Percentiles rank a stretch among this genome's conserved stretches.
These are phyloP conservation scores for Melieria picta DNA, from an alignment of 2,888 invertebrate genomes.

Conservation along the genomic window DNA sequence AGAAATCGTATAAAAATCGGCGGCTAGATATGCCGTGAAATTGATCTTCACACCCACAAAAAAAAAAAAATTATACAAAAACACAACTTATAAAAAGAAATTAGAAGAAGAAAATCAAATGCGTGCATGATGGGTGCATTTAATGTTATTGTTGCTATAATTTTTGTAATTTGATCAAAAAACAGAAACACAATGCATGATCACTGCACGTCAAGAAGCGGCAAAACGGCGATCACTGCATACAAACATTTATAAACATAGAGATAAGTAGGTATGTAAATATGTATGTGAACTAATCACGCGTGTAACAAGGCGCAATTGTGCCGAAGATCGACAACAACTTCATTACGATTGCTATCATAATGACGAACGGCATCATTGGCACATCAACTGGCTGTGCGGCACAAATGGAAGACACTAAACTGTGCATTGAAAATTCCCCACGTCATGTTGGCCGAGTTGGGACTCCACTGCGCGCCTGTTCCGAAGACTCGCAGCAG, in stretches of 20 bases:
- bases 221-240: background rate
- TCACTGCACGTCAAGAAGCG: conserved; percentile 1
- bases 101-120: background rate
- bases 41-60: conserved; percentile 62
- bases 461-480: too few species aligned
- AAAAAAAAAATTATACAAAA: conserved; percentile 42
- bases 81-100: background rate
- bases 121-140: conserved; percentile 28
- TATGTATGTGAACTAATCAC: conserved; percentile 43
- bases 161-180: background rate
- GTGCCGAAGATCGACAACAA: conserved; percentile 5
- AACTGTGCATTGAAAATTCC: conserved; percentile 23
- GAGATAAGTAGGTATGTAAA: conserved; percentile 16
- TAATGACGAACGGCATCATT: too few species aligned
- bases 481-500: too few species aligned
- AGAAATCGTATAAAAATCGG: too few species aligned
- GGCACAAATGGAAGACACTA: background rate
- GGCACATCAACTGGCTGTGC: background rate
- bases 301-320: conserved; percentile 49
- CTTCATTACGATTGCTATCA: background rate
- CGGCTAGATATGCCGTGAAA: conserved; percentile 54
- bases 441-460: background rate
- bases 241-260: background rate
- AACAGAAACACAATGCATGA: conserved; percentile 13
- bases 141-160: background rate